Evolutionary conservation across 2,888 invertebrate genomes (phyloP), one percentile per base, ranked within the genome.

Genomic region (Coenonympha arcania): DNA sequence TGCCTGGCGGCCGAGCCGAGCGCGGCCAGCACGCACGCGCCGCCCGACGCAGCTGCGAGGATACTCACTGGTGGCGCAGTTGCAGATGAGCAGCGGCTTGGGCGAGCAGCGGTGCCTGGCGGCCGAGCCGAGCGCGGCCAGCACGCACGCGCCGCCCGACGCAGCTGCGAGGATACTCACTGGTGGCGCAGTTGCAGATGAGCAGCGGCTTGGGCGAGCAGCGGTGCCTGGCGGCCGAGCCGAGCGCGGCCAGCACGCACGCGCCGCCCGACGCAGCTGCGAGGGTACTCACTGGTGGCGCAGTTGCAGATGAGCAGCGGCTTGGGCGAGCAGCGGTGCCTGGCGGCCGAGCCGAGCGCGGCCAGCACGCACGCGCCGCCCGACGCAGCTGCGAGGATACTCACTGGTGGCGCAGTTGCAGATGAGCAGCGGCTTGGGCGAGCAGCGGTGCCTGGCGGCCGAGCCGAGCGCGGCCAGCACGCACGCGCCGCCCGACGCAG

Each of bases 41-140:
- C 81, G 47, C 90, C 90, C 0, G 92, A 88, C 55, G 93, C 3
- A 26, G 8, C n/a, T n/a, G 6, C 30, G 3, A 19, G 20, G 9
- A 15, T 53, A 84, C 89, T 88, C 79, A 95, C 95, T 87, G 62
- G 93, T 91, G 57, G 93, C 76, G 24, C 89, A 88, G 76, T 95
- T 95, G 89, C 93, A 94, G 13, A 93, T 74, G 61, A 62, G 92
- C 89, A 64, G 90, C 83, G 69, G 94, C 71, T 62, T 89, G 77
- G 76, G 93, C 81, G 72, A 71, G 28, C 78, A 76, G 4, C 92
- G 88, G 5, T 92, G 91, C 2, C 91, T 90, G 2, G 93, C 93
- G 6, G 93, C 93, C 0, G 94, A 92, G 61, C 94, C 95, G 48
- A 95, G 83, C 9, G 94, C 91, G 0, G 95, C 92, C 61, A 95